A percentile compares a stretch with the other conserved stretches of the same genome.
Evolutionary conservation across 2,888 invertebrate genomes (phyloP).

Genomic region (Cyclophora punctaria): DNA sequence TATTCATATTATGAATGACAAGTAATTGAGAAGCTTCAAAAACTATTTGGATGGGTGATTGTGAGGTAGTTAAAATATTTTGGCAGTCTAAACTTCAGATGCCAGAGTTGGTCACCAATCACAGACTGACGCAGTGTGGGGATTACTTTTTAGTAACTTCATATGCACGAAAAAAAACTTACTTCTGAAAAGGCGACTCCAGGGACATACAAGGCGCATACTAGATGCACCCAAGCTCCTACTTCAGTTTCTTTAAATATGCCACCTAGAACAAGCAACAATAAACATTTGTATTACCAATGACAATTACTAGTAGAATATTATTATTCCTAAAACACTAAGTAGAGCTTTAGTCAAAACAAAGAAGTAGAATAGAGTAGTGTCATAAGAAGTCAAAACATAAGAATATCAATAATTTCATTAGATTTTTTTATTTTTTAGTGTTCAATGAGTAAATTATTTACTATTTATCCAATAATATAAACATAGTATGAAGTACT

Average conservation of each 20-base stretch:
- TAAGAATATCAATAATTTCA: no score
- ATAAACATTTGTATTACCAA: no score
- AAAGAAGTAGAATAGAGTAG: no score
- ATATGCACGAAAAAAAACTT: slow-evolving; percentile 5
- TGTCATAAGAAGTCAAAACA: no score
- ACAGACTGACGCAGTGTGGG: neutral
- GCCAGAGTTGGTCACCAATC: neutral
- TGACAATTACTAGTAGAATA: no score
- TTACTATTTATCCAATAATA: neutral
- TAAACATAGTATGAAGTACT: no score
- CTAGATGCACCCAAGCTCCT: slow-evolving; percentile 98
- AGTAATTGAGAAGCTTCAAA: neutral
- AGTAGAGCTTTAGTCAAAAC: no score
- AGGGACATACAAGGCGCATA: slow-evolving; percentile 97
- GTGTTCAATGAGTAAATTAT: neutral
- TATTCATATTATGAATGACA: no score
- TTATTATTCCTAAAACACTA: no score
- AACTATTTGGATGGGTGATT: no score
- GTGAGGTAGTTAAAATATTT: neutral
- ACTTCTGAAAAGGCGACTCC: slow-evolving; percentile 98
- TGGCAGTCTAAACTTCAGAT: neutral
- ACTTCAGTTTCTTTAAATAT: slow-evolving; percentile 98
- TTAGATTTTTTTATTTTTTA: no score
- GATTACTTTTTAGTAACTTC: neutral
- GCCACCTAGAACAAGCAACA: slow-evolving; percentile 71